phyloP scores from a whole-genome alignment of 2,888 invertebrate species.

The Aphrophora alni region DNA sequence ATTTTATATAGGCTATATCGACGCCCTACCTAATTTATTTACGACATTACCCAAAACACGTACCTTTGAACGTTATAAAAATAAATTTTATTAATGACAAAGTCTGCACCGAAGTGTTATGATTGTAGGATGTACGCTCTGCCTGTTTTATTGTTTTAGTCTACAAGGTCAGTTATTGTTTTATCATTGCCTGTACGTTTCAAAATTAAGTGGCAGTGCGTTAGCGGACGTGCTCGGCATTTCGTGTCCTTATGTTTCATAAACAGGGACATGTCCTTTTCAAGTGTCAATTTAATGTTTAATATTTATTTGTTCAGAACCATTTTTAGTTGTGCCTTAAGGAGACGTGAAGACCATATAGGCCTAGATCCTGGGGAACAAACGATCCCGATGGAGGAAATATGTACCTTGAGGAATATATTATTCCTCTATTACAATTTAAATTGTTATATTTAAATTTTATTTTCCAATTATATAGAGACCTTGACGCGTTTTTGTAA shows the following conservation, averaged over 20 bases:
- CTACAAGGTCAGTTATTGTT: conserved; percentile 5
- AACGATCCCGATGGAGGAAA: background rate
- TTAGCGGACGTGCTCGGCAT: background rate
- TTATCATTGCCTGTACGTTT: background rate
- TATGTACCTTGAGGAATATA: background rate
- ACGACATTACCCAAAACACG: too few relatives aligned
- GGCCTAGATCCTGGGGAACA: background rate
- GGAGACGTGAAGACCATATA: background rate
- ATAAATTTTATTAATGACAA: too few relatives aligned
- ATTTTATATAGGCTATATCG: too few relatives aligned
- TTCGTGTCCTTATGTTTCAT: background rate
- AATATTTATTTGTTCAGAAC: background rate
- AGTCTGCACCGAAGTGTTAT: too few relatives aligned
- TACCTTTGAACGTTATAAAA: too few relatives aligned
- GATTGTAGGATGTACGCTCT: background rate
- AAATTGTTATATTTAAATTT: too few relatives aligned
- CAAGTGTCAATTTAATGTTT: background rate
- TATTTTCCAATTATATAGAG: too few relatives aligned
- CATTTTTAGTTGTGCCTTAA: background rate
- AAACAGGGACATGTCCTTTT: background rate
- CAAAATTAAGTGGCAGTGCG: background rate
- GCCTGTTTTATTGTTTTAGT: background rate
- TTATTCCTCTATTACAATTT: too few relatives aligned
- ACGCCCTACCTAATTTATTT: too few relatives aligned
- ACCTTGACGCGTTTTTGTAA: too few relatives aligned